A percentile compares a stretch with the other conserved stretches of the same genome.
Evolutionary conservation across 1,140 invertebrate species (phyloP).

Genomic region (Mya arenaria): DNA sequence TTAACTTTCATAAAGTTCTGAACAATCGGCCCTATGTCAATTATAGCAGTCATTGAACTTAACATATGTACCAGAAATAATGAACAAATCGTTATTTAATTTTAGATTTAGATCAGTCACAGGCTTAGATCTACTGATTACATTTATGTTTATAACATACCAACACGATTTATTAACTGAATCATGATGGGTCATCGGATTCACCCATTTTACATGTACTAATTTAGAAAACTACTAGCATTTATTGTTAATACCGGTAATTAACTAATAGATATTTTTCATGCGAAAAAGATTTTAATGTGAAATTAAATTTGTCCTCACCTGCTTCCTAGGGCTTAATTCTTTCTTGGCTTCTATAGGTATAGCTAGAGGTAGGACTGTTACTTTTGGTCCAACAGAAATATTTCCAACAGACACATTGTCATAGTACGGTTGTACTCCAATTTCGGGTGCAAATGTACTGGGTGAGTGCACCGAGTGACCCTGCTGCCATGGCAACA

Average conservation of each 20-base stretch:
- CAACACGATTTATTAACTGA: too few species aligned
- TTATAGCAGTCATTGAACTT: too few species aligned
- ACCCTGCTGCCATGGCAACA: conserved; percentile 37
- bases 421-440: background rate
- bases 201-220: background rate
- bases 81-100: too few species aligned
- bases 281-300: background rate
- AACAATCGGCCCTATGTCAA: too few species aligned
- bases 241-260: background rate
- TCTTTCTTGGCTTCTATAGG: conserved; percentile 15
- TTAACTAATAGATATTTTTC: background rate
- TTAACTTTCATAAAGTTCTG: too few species aligned
- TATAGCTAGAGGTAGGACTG: conserved; percentile 14
- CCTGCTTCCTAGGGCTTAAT: background rate
- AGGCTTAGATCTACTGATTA: too few species aligned
- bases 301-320: background rate
- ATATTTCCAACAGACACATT: conserved; percentile 15
- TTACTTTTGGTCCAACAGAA: conserved; percentile 45
- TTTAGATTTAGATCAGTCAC: too few species aligned
- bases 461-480: conserved; percentile 41
- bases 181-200: background rate
- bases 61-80: too few species aligned
- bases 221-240: background rate
- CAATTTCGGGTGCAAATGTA: background rate
- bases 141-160: too few species aligned